A percentile compares a stretch with the other conserved stretches of the same genome.
phyloP scores from a whole-genome alignment of 1,140 invertebrate species.

The Drosophila leontia region DNA sequence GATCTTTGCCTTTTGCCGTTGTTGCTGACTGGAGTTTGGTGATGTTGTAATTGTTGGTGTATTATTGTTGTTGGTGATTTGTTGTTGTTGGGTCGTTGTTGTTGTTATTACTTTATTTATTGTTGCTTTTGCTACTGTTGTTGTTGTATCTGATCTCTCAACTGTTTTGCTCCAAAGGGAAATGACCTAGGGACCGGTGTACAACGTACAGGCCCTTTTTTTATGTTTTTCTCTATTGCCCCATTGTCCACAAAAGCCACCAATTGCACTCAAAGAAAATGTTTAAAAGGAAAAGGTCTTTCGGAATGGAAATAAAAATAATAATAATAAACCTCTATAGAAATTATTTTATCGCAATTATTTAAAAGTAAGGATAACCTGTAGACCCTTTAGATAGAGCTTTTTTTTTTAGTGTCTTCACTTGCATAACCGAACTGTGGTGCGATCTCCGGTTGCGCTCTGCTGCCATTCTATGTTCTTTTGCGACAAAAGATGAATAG shows the following conservation, averaged over 20 bases:
- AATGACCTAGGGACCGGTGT: constrained; percentile 38
- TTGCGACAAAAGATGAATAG: constrained; percentile 37
- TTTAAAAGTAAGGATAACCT: neutral
- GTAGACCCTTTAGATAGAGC: neutral
- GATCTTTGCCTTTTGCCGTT: constrained; percentile 28
- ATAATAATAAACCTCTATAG: neutral
- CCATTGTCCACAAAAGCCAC: constrained; percentile 11
- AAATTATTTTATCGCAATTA: no score
- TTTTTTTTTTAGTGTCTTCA: constrained; percentile 13
- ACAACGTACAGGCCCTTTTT: constrained; percentile 10
- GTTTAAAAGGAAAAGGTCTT: neutral
- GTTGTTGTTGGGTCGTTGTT: neutral
- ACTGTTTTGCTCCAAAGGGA: constrained; percentile 41
- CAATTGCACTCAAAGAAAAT: neutral
- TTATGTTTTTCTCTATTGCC: constrained; percentile 9
- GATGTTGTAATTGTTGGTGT: neutral
- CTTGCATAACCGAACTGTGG: constrained; percentile 33
- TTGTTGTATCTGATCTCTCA: constrained; percentile 38
- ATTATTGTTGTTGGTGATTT: neutral
- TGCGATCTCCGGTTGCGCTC: constrained; percentile 41
- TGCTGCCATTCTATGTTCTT: constrained; percentile 30
- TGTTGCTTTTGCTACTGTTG: neutral
- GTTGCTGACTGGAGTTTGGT: neutral
- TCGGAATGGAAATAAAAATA: neutral
- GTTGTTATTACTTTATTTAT: neutral